phyloP scores from a whole-genome alignment of 1,140 invertebrate species.

The Drosophila jambulina region DNA sequence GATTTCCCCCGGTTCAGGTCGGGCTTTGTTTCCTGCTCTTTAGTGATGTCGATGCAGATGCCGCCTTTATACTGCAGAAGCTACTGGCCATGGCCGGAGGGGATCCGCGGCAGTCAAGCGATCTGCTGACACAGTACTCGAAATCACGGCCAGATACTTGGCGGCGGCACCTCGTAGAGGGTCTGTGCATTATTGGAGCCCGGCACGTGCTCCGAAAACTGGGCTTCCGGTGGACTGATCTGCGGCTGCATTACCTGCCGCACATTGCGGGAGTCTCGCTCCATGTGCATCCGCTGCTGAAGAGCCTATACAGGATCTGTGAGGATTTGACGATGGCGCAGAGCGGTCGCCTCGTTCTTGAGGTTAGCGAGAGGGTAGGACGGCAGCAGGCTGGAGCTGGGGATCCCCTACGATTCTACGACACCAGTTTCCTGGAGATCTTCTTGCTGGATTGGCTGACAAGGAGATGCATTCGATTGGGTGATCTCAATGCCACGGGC shows the following conservation, averaged over 20 bases:
- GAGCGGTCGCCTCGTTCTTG: slow-evolving; percentile 56
- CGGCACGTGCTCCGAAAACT: slow-evolving; percentile 65
- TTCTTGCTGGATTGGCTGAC: slow-evolving; percentile 76
- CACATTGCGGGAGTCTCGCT: slow-evolving; percentile 58
- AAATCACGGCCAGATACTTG: slow-evolving; percentile 53
- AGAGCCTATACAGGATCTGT: slow-evolving; percentile 69
- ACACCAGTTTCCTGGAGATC: slow-evolving; percentile 69
- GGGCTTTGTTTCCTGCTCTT: slow-evolving; percentile 69
- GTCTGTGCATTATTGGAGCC: slow-evolving; percentile 68
- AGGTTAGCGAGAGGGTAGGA: slow-evolving; percentile 51
- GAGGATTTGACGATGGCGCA: slow-evolving; percentile 66
- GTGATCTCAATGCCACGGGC: slow-evolving; percentile 52
- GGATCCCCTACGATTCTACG: slow-evolving; percentile 69
- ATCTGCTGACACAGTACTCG: slow-evolving; percentile 65
- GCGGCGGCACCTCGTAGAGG: slow-evolving; percentile 65
- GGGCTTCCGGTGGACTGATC: slow-evolving; percentile 61
- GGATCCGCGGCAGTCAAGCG: slow-evolving; percentile 15
- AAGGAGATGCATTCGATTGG: slow-evolving; percentile 46
- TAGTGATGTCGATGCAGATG: slow-evolving; percentile 54
- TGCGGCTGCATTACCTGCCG: slow-evolving; percentile 69
- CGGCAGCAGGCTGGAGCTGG: not conserved
- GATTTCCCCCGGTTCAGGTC: slow-evolving; percentile 32
- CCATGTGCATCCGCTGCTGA: slow-evolving; percentile 75
- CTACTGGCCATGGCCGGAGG: slow-evolving; percentile 42
- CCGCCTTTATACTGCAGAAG: slow-evolving; percentile 66